phyloP scores from a whole-genome alignment of 2,888 invertebrate genomes.

The Drosophila prolongata region DNA sequence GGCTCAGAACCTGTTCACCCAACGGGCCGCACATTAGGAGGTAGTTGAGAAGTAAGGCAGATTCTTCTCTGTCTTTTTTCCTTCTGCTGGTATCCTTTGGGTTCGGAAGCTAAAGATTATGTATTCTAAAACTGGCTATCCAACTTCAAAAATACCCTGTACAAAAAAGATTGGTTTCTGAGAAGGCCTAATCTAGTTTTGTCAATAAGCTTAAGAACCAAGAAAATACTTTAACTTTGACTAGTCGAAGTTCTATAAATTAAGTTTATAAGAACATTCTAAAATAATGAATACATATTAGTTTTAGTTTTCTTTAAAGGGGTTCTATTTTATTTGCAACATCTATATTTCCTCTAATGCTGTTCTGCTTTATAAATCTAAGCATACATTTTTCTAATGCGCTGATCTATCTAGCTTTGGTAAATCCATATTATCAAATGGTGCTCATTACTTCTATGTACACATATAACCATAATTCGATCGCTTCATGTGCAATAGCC shows the following conservation, averaged over 20 bases:
- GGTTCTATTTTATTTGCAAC: no score
- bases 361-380: background rate
- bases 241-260: no score
- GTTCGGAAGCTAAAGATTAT: constrained; percentile 19
- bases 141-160: constrained; percentile 5
- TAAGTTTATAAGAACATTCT: no score
- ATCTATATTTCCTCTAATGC: background rate
- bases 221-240: no score
- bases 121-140: no score
- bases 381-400: background rate
- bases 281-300: no score
- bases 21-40: constrained; percentile 71
- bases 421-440: background rate
- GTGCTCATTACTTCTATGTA: background rate
- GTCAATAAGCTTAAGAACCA: no score
- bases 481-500: background rate
- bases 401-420: background rate
- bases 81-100: constrained; percentile 37
- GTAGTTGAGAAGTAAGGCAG: constrained; percentile 42
- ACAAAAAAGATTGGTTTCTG: background rate
- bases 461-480: constrained; percentile 1
- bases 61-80: constrained; percentile 27
- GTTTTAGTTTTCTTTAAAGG: no score
- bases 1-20: constrained; percentile 54
- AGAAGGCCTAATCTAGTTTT: no score